Percentiles rank a stretch among this genome's conserved stretches.
phyloP scores from a whole-genome alignment of 2,113 vertebrate species.

The Zootoca vivipara region DNA sequence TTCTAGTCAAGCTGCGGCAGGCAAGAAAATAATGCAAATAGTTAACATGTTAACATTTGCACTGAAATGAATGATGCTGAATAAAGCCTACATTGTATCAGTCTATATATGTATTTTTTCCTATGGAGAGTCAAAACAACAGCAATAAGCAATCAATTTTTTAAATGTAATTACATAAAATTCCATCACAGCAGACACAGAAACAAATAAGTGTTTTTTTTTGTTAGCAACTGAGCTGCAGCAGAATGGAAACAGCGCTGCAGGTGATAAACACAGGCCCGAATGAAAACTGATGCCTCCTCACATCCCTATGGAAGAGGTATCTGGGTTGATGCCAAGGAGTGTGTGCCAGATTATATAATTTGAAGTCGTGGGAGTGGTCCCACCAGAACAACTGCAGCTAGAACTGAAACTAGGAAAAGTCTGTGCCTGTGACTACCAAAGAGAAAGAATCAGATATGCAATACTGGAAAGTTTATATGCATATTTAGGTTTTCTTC shows the following conservation, averaged over 20 bases:
- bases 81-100: no score
- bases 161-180: no score
- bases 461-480: background rate
- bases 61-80: no score
- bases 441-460: background rate
- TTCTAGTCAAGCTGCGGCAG: constrained; percentile 79
- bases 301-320: no score
- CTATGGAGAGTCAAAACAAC: no score
- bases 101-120: no score
- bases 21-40: background rate
- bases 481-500: background rate
- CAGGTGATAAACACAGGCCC: background rate
- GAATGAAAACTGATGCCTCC: background rate
- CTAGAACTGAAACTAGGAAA: background rate
- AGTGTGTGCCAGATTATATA: background rate
- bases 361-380: background rate
- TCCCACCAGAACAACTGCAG: background rate
- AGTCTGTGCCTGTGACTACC: background rate
- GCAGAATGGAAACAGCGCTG: background rate
- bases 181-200: no score
- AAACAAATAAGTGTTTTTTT: no score
- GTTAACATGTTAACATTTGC: no score
- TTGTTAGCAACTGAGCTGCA: no score
- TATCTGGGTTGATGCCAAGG: no score
- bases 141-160: no score